Evolutionary conservation across 1,140 invertebrate genomes (phyloP), one percentile per base, ranked within the genome.

Genomic region (Sycobia sp.): DNA sequence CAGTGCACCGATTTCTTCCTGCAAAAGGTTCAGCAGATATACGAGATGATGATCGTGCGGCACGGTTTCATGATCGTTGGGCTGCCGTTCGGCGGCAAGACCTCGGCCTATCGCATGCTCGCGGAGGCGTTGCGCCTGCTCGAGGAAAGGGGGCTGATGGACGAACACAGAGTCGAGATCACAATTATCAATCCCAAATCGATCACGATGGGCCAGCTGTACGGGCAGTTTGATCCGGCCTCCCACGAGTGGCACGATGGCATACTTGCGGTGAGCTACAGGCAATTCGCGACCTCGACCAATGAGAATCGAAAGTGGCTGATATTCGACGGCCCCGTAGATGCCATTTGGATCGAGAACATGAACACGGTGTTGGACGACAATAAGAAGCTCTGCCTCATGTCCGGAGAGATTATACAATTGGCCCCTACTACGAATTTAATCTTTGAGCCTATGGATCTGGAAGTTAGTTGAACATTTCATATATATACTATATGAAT

Each of bases 281-380:
- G 95, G 68, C 85, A 88, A 11, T 97, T 96, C 80, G 93, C 95
- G 0, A 85, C 88, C 34, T 95, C 94, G 0, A 84, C 87, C 43
- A 89, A 89, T 54, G 62, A 72, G 14, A 81, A 77, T n/a, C 69
- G 95, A 50, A 97, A 98, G 75, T 98, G 95, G 95, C 77, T 98
- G 5, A 86, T 98, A 56, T 97, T 97, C 79, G 95, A 98, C 80
- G 96, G 96, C 0, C 95, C 95, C 0, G 94, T 97, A 0, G 95
- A 98, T 80, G 93, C 95, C 5, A 89, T 96, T 59, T 97, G 95
- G 95, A 97, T 97, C 70, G 96, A 98, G 78, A 98, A 96, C 75
- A 91, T 98, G 87, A 98, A 98, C 76, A 97, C 95, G 0, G 96
- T 98, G 3, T 76, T 98, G 41, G 96, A 98, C 74, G 95, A 97